Evolutionary conservation across 2,888 invertebrate genomes (phyloP).

Genomic region (Lathronympha strigana): DNA sequence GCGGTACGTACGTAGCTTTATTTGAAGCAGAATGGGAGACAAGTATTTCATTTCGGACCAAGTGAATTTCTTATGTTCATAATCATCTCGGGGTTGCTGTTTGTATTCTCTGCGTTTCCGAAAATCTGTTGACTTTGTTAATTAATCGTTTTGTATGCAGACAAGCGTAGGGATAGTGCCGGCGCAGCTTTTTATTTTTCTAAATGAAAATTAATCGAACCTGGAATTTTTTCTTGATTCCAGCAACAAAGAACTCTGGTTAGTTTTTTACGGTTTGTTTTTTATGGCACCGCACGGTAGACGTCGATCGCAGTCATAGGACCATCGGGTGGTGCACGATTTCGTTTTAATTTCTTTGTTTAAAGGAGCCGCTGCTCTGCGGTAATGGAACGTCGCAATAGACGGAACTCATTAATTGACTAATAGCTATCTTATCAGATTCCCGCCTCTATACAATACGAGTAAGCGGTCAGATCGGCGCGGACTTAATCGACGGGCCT

Average conservation of each 20-base stretch:
- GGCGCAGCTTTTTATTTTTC: constrained; percentile 54
- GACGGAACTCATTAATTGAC: constrained; percentile 64
- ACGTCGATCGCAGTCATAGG: neutral
- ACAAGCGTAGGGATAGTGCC: constrained; percentile 57
- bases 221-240: constrained; percentile 42
- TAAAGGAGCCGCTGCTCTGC: constrained; percentile 44
- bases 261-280: constrained; percentile 52
- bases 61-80: constrained; percentile 62
- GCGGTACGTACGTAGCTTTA: constrained; percentile 45
- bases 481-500: constrained; percentile 63
- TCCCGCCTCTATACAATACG: constrained; percentile 60
- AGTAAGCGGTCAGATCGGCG: constrained; percentile 57
- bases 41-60: constrained; percentile 59
- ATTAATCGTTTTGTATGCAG: constrained; percentile 79
- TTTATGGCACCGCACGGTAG: constrained; percentile 30
- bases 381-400: constrained; percentile 60
- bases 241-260: constrained; percentile 48
- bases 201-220: constrained; percentile 50
- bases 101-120: constrained; percentile 63
- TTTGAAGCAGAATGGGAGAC: constrained; percentile 56
- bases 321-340: constrained; percentile 42
- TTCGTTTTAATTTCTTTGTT: constrained; percentile 37
- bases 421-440: constrained; percentile 76
- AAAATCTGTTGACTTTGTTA: constrained; percentile 76
- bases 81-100: constrained; percentile 56